Evolutionary conservation across 2,888 invertebrate species (phyloP), one percentile per base, ranked within the genome.

Genomic region (Nomada goodeniana): DNA sequence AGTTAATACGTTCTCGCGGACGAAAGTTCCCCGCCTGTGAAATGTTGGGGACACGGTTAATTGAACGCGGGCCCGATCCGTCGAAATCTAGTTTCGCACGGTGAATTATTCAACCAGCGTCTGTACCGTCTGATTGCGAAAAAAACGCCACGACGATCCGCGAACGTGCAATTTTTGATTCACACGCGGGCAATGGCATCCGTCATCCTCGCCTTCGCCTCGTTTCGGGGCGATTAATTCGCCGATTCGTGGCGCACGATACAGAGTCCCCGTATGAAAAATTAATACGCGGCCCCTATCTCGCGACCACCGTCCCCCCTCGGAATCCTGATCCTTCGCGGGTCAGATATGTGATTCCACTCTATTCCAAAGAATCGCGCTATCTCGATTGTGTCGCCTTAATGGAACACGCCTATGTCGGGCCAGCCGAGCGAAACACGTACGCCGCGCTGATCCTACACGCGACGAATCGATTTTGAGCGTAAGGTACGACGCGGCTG

Each of bases 401-500:
- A 13, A 47, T 68, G 18, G 53, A n/a, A 18, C 20, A 26, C 36
- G 53, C 29, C 67, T 20, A 44, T 13, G 26, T n/a, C 42, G 29
- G 44, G 23, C 26, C 0, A 18, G 15, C 10, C n/a, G 23, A 26
- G 10, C 52, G 2, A 1, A 10, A 36, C 13, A 23, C 15, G 42
- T 13, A 26, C 42, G 18, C 53, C 13, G 13, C 47, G 5, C 36
- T 13, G 74, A 72, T 73, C 64, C 64, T 26, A 42, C 55, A 5
- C 55, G 53, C 63, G 47, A 7, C 68, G 63, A 65, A 85, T 80
- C 83, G 83, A 86, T 83, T 71, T 36, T 59, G 47, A 26, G 57
- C 20, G 65, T 76, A 83, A 75, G 74, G 76, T 80, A 82, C 69
- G 79, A 86, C 70, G 26, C 75, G 65, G 69, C 23, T 86, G 80